These are phyloP conservation scores for Thomomys bottae DNA, from an alignment of 2,113 vertebrate species.

Conservation along the genomic window DNA sequence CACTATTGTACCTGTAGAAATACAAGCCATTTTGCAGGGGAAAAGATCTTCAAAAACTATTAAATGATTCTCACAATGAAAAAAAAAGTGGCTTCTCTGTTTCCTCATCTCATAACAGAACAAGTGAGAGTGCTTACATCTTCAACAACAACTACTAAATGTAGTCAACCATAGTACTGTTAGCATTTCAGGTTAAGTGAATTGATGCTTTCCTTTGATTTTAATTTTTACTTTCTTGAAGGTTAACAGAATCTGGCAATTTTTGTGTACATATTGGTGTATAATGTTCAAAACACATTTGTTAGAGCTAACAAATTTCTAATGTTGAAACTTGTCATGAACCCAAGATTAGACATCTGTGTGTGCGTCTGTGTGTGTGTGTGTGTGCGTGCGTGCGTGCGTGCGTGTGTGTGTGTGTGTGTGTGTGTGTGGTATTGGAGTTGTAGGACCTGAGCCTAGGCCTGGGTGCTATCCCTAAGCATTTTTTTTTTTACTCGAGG, in stretches of 20 bases:
- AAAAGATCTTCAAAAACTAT: conserved; percentile 67
- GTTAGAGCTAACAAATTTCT: neutral
- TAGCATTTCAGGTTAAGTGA: neutral
- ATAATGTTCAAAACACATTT: neutral
- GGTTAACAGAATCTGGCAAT: neutral
- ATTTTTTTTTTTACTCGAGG: no score
- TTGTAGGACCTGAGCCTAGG: no score
- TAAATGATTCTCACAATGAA: conserved; percentile 83
- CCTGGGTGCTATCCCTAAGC: no score
- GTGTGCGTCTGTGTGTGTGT: no score
- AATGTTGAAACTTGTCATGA: conserved; percentile 26
- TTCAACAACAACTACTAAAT: neutral
- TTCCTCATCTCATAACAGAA: no score
- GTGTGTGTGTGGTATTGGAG: no score
- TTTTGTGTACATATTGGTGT: neutral
- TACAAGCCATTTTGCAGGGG: conserved; percentile 88
- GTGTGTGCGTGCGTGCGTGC: no score
- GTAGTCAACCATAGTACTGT: neutral
- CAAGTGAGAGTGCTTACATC: neutral
- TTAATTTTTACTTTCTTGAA: conserved; percentile 19
- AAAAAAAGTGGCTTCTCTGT: no score
- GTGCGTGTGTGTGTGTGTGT: no score
- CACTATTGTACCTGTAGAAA: conserved; percentile 88
- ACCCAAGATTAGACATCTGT: neutral
- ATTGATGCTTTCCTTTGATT: neutral